phyloP scores from a whole-genome alignment of 2,113 vertebrate species.

The Rhea pennata region DNA sequence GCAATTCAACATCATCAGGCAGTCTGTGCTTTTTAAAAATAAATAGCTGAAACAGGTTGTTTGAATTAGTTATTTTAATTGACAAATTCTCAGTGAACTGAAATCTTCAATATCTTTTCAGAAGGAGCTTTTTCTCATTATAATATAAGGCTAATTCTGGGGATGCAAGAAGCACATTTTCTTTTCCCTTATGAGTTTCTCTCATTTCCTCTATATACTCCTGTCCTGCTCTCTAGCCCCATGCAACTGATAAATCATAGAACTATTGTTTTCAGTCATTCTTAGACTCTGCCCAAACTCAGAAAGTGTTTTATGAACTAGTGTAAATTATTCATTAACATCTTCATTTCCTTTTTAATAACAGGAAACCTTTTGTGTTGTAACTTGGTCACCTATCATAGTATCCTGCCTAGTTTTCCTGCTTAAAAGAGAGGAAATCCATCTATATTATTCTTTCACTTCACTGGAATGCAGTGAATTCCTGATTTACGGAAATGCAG shows the following conservation, averaged over 20 bases:
- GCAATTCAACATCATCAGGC: neutral
- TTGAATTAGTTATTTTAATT: neutral
- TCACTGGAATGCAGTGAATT: too few species aligned
- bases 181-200: neutral
- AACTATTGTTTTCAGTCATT: neutral
- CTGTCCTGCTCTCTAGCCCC: neutral
- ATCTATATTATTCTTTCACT: too few species aligned
- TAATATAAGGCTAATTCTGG: neutral
- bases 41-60: neutral
- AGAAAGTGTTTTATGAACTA: fast-evolving
- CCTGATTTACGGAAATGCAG: neutral
- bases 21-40: neutral
- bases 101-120: neutral
- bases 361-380: neutral
- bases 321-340: neutral
- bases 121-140: neutral
- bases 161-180: neutral
- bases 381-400: neutral
- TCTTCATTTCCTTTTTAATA: neutral
- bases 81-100: neutral
- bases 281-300: neutral
- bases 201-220: neutral
- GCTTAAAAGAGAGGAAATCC: neutral
- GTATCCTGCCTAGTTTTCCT: neutral
- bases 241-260: neutral